Evolutionary conservation across 1,140 invertebrate genomes (phyloP), one percentile per base, ranked within the genome.

Genomic region (Drosophila ficusphila): DNA sequence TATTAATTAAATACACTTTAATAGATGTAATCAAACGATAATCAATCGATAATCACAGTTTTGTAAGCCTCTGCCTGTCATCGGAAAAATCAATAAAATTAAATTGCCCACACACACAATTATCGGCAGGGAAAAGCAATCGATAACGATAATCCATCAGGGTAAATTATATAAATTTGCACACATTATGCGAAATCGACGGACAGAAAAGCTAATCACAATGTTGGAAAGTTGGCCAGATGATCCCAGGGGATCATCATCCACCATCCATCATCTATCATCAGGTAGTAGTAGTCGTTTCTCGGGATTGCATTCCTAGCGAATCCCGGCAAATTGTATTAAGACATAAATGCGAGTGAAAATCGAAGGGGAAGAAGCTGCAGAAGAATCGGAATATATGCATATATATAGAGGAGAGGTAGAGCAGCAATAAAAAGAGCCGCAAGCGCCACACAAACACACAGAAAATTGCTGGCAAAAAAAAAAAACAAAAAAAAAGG

Each of bases 111-210:
- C 44, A 68, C 34, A 68, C 60, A 64, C 56, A 62, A 62, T 62
- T 62, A 62, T 62, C 53, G 33, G 23, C 53, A 44, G 58, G 42
- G 53, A 42, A 69, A 42, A 33, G 54, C 67, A 70, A 70, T 71
- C 53, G 67, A 71, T 70, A 67, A 68, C 67, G 53, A 71, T 69
- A 69, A 57, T 71, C 54, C 53, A 41, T 41, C 33, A 23, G 12
- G 29, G 14, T 44, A 57, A 72, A 78, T 78, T 72, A 78, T 60
- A 78, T 58, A 78, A 78, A 78, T 78, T 78, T 72, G 57, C 60
- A 46, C 56, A 65, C 51, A 77, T 77, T 77, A 77, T 56, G 65
- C 56, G 47, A 48, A 31, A 61, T 60, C 49, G 47, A 68, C 19
- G 54, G 57, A 71, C 38, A 48, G 44, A 60, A 38, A 36, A 47